These are phyloP conservation scores for Nipponacmea schrenckii DNA, from an alignment of 2,888 invertebrate genomes.

Conservation along the genomic window DNA sequence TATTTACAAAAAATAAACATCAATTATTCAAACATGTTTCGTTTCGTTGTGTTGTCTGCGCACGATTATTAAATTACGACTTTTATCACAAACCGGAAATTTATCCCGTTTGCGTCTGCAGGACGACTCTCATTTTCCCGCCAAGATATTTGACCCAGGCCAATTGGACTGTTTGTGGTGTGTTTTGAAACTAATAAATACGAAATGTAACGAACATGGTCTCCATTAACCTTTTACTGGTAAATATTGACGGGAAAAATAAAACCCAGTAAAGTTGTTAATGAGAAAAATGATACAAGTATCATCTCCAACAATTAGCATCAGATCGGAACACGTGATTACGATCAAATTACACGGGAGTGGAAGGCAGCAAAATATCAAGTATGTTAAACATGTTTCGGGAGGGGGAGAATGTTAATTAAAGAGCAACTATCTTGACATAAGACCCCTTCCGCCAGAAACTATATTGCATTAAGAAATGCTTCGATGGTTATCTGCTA, in stretches of 20 bases:
- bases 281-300: constrained; percentile 9
- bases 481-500: too few relatives aligned
- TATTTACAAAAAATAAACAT: constrained; percentile 6
- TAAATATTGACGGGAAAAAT: constrained; percentile 2
- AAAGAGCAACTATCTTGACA: too few relatives aligned
- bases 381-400: not conserved
- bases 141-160: not conserved
- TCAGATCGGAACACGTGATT: not conserved
- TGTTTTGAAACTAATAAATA: too few relatives aligned
- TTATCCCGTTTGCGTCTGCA: not conserved
- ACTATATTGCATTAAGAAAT: too few relatives aligned
- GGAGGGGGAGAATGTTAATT: too few relatives aligned
- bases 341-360: not conserved
- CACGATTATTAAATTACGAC: constrained; percentile 2
- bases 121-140: not conserved
- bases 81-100: constrained; percentile 5
- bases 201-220: not conserved
- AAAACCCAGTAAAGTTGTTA: not conserved
- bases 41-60: not conserved
- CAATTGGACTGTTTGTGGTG: too few relatives aligned
- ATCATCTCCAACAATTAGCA: constrained; percentile 4
- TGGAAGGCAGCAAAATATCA: constrained; percentile 3
- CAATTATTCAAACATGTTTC: constrained; percentile 8
- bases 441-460: too few relatives aligned
- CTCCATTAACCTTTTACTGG: constrained; percentile 3